Conservation (phyloP, 2,888 invertebrate species). For the Spilarctia lutea region DNA sequence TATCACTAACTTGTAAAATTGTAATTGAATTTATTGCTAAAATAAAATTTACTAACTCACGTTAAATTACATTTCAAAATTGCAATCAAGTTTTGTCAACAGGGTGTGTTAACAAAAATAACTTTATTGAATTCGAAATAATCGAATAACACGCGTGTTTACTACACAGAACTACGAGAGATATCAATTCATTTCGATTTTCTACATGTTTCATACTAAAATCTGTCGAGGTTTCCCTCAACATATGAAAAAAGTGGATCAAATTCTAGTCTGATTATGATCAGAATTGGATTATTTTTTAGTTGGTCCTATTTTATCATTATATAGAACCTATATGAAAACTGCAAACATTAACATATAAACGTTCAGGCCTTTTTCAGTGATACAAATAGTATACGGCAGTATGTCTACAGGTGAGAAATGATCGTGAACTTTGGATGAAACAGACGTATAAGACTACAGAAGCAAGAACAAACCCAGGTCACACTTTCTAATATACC, state of each 20-base stretch:
- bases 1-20: background rate
- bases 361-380: conserved; percentile 9
- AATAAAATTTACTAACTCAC: background rate
- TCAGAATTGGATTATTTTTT: no score
- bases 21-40: background rate
- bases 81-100: background rate
- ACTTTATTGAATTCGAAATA: conserved; percentile 1
- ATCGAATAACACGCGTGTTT: background rate
- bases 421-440: background rate
- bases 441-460: no score
- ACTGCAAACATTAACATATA: no score
- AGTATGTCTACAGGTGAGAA: no score
- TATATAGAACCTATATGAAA: no score
- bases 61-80: background rate
- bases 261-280: no score
- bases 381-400: background rate
- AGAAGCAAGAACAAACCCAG: no score
- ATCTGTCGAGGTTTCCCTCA: conserved; percentile 38
- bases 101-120: background rate
- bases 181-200: conserved; percentile 23
- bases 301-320: no score
- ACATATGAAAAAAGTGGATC: background rate
- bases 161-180: background rate
- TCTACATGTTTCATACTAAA: conserved; percentile 28
- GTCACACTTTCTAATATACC: no score